A percentile compares a stretch with the other conserved stretches of the same genome.
These are phyloP conservation scores for Hyaena hyaena DNA, from an alignment of 2,113 vertebrate species.

Conservation along the genomic window DNA sequence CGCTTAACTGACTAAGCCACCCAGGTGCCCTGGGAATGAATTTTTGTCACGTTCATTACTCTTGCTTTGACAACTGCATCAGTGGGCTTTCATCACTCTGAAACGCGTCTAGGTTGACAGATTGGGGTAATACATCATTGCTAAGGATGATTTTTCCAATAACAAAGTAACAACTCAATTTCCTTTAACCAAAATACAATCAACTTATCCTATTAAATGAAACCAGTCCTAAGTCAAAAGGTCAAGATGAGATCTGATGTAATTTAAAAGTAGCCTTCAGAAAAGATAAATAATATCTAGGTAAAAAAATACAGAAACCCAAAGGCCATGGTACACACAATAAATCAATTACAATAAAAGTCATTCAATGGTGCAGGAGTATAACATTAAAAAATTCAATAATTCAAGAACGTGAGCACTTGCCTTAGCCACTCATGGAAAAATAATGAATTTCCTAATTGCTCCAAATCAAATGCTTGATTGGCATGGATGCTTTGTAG, in stretches of 20 bases:
- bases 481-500: not conserved
- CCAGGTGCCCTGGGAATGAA: not conserved
- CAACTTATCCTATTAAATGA: conserved; percentile 66
- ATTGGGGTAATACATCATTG: conserved; percentile 56
- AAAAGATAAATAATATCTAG: conserved; percentile 54
- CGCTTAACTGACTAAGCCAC: too few relatives aligned
- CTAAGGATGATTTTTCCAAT: conserved; percentile 53
- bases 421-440: not conserved
- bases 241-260: conserved; percentile 56
- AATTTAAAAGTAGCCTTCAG: conserved; percentile 61
- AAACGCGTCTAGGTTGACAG: conserved; percentile 43
- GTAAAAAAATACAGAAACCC: conserved; percentile 27
- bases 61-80: conserved; percentile 54
- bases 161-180: conserved; percentile 55
- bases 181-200: conserved; percentile 61
- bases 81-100: conserved; percentile 22
- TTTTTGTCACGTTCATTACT: conserved; percentile 56
- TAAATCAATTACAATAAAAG: conserved; percentile 33
- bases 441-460: not conserved
- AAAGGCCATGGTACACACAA: conserved; percentile 4
- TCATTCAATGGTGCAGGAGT: not conserved
- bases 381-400: not conserved
- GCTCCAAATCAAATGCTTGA: not conserved
- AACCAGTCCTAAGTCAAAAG: conserved; percentile 54
- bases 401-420: conserved; percentile 11